A percentile compares a stretch with the other conserved stretches of the same genome.
Conservation (phyloP, 2,113 vertebrate species). For the Jaculus jaculus region DNA sequence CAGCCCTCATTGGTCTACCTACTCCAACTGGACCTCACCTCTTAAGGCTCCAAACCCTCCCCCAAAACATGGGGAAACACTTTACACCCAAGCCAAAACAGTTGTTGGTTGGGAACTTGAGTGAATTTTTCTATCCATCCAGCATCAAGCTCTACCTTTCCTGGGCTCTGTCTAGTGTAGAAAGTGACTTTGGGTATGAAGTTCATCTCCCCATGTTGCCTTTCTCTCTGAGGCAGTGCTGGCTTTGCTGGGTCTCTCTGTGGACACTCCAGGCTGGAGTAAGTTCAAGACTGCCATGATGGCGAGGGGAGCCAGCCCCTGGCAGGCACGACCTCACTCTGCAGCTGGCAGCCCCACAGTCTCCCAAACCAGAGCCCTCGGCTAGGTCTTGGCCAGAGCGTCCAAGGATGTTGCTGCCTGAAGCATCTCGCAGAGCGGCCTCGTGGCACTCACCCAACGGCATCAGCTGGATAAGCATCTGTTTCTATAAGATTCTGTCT, state of each 20-base stretch:
- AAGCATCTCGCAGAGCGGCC: accelerated
- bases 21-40: no score
- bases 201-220: accelerated
- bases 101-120: no score
- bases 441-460: background rate
- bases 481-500: constrained; percentile 20
- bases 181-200: background rate
- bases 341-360: accelerated
- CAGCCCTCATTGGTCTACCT: no score
- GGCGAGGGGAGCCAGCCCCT: accelerated
- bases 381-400: accelerated
- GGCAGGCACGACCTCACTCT: accelerated
- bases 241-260: accelerated
- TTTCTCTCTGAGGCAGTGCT: background rate
- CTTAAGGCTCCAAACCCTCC: no score
- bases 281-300: background rate
- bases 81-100: no score
- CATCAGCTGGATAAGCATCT: constrained; percentile 13
- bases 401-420: background rate
- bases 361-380: background rate
- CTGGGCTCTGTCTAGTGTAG: background rate
- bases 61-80: no score
- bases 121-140: no score
- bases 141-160: background rate
- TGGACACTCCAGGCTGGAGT: background rate